phyloP scores from a whole-genome alignment of 2,113 vertebrate species.

The Albula glossodonta region DNA sequence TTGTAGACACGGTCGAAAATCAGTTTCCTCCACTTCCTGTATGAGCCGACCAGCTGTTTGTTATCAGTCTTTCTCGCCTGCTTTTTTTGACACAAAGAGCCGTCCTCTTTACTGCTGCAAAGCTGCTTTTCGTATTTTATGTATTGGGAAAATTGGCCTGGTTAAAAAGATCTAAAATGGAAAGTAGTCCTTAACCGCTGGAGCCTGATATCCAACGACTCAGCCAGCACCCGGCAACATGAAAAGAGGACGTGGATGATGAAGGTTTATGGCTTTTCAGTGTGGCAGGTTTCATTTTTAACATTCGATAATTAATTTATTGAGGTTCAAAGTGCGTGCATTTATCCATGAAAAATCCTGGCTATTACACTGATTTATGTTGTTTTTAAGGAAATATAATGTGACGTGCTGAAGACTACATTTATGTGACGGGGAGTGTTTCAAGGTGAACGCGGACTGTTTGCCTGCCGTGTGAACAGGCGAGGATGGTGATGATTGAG shows the following conservation, averaged over 20 bases:
- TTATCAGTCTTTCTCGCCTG: constrained; percentile 73
- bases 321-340: constrained; percentile 31
- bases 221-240: constrained; percentile 30
- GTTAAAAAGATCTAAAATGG: constrained; percentile 32
- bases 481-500: constrained; percentile 2
- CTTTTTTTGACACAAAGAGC: constrained; percentile 52
- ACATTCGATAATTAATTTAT: constrained; percentile 36
- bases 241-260: constrained; percentile 28
- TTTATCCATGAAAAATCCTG: constrained; percentile 38
- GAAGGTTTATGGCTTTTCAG: constrained; percentile 15
- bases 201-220: constrained; percentile 29
- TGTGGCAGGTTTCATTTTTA: constrained; percentile 13
- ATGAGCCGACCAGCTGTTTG: constrained; percentile 78
- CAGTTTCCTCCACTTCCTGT: constrained; percentile 63
- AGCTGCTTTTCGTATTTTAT: constrained; percentile 41
- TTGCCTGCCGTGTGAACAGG: constrained; percentile 14
- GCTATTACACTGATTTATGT: constrained; percentile 37
- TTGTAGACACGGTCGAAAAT: constrained; percentile 78
- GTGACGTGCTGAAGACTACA: constrained; percentile 19
- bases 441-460: not conserved
- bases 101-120: constrained; percentile 44
- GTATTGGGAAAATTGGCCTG: constrained; percentile 27
- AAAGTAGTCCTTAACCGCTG: constrained; percentile 26
- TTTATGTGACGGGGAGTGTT: constrained; percentile 25
- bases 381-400: constrained; percentile 26